Percentiles rank a stretch among this genome's conserved stretches.
Conservation (phyloP, 2,888 invertebrate species). For the Agriopis marginaria region DNA sequence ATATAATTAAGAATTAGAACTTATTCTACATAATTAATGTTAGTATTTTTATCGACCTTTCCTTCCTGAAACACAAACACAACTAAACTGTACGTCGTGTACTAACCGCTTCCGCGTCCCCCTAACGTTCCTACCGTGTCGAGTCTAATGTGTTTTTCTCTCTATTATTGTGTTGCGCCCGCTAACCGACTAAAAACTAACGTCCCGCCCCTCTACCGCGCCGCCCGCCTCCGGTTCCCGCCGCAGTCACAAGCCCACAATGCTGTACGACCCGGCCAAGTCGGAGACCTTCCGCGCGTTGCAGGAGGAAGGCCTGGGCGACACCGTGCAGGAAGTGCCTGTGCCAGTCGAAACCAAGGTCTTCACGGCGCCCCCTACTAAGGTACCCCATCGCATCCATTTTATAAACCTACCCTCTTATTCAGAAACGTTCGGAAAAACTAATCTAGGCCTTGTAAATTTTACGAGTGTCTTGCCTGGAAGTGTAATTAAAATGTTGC, state of each 20-base stretch:
- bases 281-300: constrained; percentile 95
- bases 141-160: constrained; percentile 72
- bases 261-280: constrained; percentile 94
- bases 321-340: constrained; percentile 89
- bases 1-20: constrained; percentile 66
- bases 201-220: constrained; percentile 61
- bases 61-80: constrained; percentile 90
- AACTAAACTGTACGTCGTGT: constrained; percentile 48
- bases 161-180: constrained; percentile 78
- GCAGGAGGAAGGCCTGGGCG: constrained; percentile 91
- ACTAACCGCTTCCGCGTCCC: constrained; percentile 58
- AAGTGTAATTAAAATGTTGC: background rate
- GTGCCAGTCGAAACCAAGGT: constrained; percentile 91
- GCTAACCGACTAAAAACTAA: constrained; percentile 85
- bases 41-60: constrained; percentile 94
- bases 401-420: too few species aligned
- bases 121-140: constrained; percentile 60
- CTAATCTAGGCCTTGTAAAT: too few species aligned
- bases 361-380: constrained; percentile 89
- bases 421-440: too few species aligned
- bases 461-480: too few species aligned
- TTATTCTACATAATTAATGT: constrained; percentile 85
- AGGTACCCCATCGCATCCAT: constrained; percentile 68
- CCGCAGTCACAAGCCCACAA: constrained; percentile 88
- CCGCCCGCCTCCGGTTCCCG: constrained; percentile 47